Evolutionary conservation across 2,888 invertebrate genomes (phyloP).

Genomic region (Meteorus cinctellus): DNA sequence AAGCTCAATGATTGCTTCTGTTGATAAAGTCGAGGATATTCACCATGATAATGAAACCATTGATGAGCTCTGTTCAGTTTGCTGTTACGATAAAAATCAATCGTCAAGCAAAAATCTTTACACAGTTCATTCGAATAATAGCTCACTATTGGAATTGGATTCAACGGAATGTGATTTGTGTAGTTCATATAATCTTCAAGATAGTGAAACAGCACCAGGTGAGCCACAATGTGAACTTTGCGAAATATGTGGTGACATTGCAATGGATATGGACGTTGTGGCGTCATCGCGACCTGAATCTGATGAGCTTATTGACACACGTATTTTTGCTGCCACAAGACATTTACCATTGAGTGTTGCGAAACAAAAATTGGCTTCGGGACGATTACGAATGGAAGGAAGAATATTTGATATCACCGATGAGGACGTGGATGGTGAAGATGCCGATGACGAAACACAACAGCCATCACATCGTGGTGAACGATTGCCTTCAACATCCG

Average conservation of each 20-base stretch:
- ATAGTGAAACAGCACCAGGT: slow-evolving; percentile 51
- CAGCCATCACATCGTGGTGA: slow-evolving; percentile 31
- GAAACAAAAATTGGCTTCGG: slow-evolving; percentile 52
- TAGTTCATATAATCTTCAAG: slow-evolving; percentile 65
- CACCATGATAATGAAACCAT: slow-evolving; percentile 50
- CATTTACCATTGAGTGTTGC: slow-evolving; percentile 55
- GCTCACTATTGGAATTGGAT: slow-evolving; percentile 67
- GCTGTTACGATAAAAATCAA: slow-evolving; percentile 63
- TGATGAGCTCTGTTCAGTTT: slow-evolving; percentile 68
- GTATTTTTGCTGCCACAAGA: slow-evolving; percentile 43
- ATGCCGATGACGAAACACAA: slow-evolving; percentile 48
- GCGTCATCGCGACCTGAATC: slow-evolving; percentile 52
- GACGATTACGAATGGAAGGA: slow-evolving; percentile 44
- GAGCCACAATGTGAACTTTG: slow-evolving; percentile 64
- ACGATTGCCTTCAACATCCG: slow-evolving; percentile 38
- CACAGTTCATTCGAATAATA: slow-evolving; percentile 63
- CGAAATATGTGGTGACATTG: slow-evolving; percentile 67
- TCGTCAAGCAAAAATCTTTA: slow-evolving; percentile 62
- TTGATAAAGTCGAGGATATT: slow-evolving; percentile 50
- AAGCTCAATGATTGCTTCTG: slow-evolving; percentile 55
- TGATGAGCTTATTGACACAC: slow-evolving; percentile 49
- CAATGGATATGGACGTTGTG: slow-evolving; percentile 52
- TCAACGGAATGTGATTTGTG: slow-evolving; percentile 71
- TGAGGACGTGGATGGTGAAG: slow-evolving; percentile 47
- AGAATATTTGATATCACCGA: slow-evolving; percentile 50